These are phyloP conservation scores for Heliothis peltigera DNA, from an alignment of 2,888 invertebrate species.

Conservation along the genomic window DNA sequence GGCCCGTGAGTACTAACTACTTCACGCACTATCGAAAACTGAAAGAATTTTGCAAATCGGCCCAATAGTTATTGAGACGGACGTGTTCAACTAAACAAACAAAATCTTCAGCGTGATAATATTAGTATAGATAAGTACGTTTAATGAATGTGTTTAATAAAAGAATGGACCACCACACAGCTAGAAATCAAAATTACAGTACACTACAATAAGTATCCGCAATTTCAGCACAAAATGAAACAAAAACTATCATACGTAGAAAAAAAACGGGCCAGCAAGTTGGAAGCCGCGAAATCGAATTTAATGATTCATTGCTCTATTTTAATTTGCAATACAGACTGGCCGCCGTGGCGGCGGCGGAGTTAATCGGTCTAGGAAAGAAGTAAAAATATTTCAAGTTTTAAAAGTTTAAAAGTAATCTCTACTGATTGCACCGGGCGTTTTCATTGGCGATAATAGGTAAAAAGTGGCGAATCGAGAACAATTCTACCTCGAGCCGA, in stretches of 20 bases:
- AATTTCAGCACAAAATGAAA: not conserved
- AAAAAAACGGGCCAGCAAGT: slow-evolving; percentile 36
- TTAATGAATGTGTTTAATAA: too few relatives aligned
- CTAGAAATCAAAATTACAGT: too few relatives aligned
- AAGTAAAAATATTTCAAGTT: slow-evolving; percentile 66
- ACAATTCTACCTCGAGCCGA: slow-evolving; percentile 65
- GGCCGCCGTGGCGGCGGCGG: slow-evolving; percentile 35
- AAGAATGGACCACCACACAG: too few relatives aligned
- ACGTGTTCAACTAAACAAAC: too few relatives aligned
- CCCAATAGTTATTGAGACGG: too few relatives aligned
- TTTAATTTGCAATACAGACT: slow-evolving; percentile 66
- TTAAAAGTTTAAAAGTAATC: slow-evolving; percentile 64
- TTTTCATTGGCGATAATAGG: slow-evolving; percentile 62
- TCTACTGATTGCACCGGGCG: slow-evolving; percentile 57
- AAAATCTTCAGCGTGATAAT: too few relatives aligned
- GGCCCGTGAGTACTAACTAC: too few relatives aligned
- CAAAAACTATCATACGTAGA: slow-evolving; percentile 22
- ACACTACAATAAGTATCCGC: too few relatives aligned
- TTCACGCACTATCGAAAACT: too few relatives aligned
- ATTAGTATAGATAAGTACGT: too few relatives aligned
- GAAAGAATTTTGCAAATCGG: too few relatives aligned
- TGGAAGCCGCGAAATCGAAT: slow-evolving; percentile 55
- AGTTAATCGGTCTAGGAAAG: slow-evolving; percentile 63
- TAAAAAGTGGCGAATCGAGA: slow-evolving; percentile 70
- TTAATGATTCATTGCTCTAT: slow-evolving; percentile 66